Base-by-base conservation (phyloP, 2,888 invertebrate genomes). In the Bombyx huttoni region DNA sequence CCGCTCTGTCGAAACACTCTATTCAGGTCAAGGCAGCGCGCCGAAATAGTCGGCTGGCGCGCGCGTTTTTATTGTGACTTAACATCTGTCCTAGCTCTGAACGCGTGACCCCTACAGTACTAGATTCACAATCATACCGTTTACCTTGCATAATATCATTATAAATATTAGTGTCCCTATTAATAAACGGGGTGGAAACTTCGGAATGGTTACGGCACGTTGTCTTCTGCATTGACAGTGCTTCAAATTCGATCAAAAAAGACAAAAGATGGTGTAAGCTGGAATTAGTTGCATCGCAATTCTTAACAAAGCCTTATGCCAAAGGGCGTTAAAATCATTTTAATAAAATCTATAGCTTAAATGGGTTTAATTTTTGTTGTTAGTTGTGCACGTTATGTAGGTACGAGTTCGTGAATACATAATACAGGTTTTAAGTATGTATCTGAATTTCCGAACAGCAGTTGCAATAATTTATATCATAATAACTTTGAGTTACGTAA, bases 11-110 rank as follows among this genome's bases (percentile, higher is more conserved):
- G 87, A 87, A 87, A 87, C 78, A 82, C 78, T 81, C 81, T 76
- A 88, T 86, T 83, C 84, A 68, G 87, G 87, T 88, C 87, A 88
- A 88, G 87, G 87, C 87, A 76, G 84, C 75, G 75, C 80, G 84
- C 87, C 87, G 87, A 88, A 88, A 87, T 88, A 87, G 82, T 86
- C 80, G 81, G 77, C 75, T 81, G 78, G 82, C 81, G 82, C 80
- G 81, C 77, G 78, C 75, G 76, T 86, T 88, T 86, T 88, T 86
- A 85, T 85, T 87, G 83, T 86, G 79, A 80, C 82, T 81, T 83
- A 84, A 85, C 87, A 87, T 87, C 87, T 88, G 87, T 86, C 84
- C 76, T 73, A 72, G 65, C 64, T 63, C 55, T 63, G 65, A 58
- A 62, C 64, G 67, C 62, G 64, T 67, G 65, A 70, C 64, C 65